Conservation (phyloP, 2,113 vertebrate genomes). For the Hippocampus guttulatus region DNA sequence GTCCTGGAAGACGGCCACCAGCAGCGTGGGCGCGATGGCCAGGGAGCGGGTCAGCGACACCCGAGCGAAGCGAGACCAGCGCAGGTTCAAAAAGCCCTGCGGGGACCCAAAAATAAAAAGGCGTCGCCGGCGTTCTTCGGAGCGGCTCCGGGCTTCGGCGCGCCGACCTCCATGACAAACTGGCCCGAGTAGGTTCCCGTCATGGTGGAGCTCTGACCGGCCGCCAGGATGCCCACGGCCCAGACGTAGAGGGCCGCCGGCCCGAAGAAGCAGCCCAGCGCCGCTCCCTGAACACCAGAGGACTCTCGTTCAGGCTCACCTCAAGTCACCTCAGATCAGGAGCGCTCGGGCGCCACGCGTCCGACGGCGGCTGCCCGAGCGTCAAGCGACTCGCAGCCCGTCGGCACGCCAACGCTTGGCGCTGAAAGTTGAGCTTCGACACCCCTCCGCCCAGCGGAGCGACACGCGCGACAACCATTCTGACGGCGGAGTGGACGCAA, state of each 20-base stretch:
- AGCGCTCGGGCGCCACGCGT: too few species aligned
- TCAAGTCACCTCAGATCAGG: too few species aligned
- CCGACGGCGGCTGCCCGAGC: too few species aligned
- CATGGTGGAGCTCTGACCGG: conserved; percentile 98
- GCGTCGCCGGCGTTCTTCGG: background rate
- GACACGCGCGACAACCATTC: too few species aligned
- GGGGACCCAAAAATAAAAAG: background rate
- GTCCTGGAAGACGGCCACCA: conserved; percentile 93
- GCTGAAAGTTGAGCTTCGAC: too few species aligned
- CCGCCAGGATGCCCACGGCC: conserved; percentile 93
- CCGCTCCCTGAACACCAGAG: conserved; percentile 73
- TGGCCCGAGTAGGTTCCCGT: conserved; percentile 97
- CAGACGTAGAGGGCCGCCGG: conserved; percentile 91
- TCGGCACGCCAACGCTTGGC: too few species aligned
- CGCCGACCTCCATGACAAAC: conserved; percentile 94
- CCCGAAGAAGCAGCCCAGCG: conserved; percentile 92
- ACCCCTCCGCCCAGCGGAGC: too few species aligned
- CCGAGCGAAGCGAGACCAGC: conserved; percentile 90
- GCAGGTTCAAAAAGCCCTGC: conserved; percentile 93
- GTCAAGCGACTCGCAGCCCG: too few species aligned
- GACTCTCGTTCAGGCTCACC: too few species aligned
- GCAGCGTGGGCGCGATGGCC: conserved; percentile 85
- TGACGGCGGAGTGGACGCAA: too few species aligned
- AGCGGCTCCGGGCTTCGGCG: too few species aligned
- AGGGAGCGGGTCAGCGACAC: conserved; percentile 92